Conservation (phyloP, 1,140 invertebrate genomes). For the Thereuonema tuberculata region DNA sequence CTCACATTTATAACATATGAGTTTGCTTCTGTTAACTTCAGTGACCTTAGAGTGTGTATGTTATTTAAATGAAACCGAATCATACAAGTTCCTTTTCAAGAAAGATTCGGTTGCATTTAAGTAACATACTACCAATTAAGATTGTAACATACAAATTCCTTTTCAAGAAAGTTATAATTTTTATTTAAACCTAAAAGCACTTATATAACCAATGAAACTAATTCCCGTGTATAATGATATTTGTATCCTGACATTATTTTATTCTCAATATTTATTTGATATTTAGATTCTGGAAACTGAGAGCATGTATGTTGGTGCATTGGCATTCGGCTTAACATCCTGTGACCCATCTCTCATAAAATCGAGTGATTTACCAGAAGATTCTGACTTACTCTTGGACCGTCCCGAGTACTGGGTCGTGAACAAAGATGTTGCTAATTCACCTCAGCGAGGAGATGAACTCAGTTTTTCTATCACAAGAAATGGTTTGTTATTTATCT, state of each 20-base stretch:
- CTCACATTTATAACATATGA: too few species aligned
- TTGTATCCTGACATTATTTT: constrained; percentile 7
- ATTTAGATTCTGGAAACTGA: constrained; percentile 69
- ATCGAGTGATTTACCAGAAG: constrained; percentile 68
- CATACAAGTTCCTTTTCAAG: too few species aligned
- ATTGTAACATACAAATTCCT: too few species aligned
- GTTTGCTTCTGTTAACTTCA: too few species aligned
- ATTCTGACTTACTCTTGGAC: constrained; percentile 80
- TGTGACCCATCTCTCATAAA: constrained; percentile 69
- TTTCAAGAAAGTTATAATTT: too few species aligned
- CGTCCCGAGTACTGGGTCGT: constrained; percentile 96
- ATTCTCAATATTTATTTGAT: constrained; percentile 5
- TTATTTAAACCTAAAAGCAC: too few species aligned
- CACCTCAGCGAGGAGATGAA: constrained; percentile 70
- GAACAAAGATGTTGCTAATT: constrained; percentile 75
- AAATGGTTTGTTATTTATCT: constrained; percentile 37
- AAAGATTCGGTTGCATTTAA: too few species aligned
- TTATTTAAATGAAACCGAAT: too few species aligned
- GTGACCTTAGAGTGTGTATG: too few species aligned
- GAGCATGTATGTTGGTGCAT: constrained; percentile 65
- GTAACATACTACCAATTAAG: too few species aligned
- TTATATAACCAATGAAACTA: too few species aligned
- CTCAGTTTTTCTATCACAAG: constrained; percentile 71
- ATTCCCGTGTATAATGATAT: neutral
- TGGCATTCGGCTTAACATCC: constrained; percentile 83